Percentiles rank a stretch among this genome's conserved stretches.
Evolutionary conservation across 1,140 invertebrate genomes (phyloP).

Genomic region (Heliothis subflexa): DNA sequence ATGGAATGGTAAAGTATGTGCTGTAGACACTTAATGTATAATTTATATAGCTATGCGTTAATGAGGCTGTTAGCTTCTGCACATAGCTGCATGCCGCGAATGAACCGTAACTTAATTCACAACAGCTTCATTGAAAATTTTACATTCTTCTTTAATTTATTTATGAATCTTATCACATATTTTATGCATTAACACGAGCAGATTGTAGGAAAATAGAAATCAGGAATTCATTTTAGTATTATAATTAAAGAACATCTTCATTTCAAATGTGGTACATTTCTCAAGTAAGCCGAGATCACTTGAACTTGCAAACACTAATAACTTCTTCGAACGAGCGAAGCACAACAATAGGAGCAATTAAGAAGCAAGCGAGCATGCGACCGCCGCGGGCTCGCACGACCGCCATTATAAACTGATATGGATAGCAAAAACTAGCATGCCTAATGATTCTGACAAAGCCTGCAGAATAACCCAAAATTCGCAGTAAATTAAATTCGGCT

Average conservation of each 20-base stretch:
- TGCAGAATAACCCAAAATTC: neutral
- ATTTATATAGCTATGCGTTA: neutral
- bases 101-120: neutral
- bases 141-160: neutral
- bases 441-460: slow-evolving; percentile 20
- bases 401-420: slow-evolving; percentile 32
- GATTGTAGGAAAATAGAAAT: no score
- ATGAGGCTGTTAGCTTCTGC: slow-evolving; percentile 11
- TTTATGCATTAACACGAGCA: neutral
- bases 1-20: slow-evolving; percentile 15
- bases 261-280: neutral
- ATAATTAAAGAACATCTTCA: neutral
- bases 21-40: neutral
- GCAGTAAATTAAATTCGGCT: slow-evolving; percentile 3
- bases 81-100: neutral
- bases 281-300: slow-evolving; percentile 24
- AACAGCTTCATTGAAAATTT: neutral
- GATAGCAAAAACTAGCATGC: slow-evolving; percentile 31
- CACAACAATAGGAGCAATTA: slow-evolving; percentile 40
- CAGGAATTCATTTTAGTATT: neutral
- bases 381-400: slow-evolving; percentile 22
- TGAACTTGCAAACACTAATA: slow-evolving; percentile 35
- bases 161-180: neutral
- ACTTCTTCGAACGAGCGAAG: slow-evolving; percentile 20
- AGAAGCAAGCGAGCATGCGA: slow-evolving; percentile 32